Conservation (phyloP, 2,888 invertebrate genomes). For the Gibbula magus region DNA sequence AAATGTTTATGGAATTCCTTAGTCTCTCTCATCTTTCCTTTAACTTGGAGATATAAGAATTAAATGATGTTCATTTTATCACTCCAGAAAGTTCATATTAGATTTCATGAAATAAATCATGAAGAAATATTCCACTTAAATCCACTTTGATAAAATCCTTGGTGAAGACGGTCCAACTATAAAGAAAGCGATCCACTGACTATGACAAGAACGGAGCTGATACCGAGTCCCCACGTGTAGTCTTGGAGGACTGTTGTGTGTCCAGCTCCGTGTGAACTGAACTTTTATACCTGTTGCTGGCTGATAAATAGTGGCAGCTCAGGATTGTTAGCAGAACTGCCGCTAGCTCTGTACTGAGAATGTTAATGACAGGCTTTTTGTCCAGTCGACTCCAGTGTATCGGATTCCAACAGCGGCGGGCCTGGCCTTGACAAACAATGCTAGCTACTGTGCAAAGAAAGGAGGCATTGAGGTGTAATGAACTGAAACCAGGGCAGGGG, state of each 20-base stretch:
- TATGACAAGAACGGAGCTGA: no score
- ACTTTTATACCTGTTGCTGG: conserved; percentile 4
- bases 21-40: no score
- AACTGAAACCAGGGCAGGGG: not conserved
- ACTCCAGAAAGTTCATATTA: no score
- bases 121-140: no score
- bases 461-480: conserved; percentile 12
- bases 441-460: not conserved
- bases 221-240: no score
- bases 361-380: conserved; percentile 17
- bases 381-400: conserved; percentile 6
- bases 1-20: no score
- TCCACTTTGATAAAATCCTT: no score
- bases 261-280: not conserved
- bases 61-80: no score
- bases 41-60: no score
- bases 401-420: not conserved
- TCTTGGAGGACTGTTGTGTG: not conserved
- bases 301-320: not conserved
- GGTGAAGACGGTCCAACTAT: no score
- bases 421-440: conserved; percentile 17
- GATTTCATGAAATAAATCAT: no score
- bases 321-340: conserved; percentile 7
- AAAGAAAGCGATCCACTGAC: no score
- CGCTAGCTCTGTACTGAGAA: not conserved